Percentiles rank a stretch among this genome's conserved stretches.
Evolutionary conservation across 1,140 invertebrate genomes (phyloP).

Genomic region (Parapsyche elsis): DNA sequence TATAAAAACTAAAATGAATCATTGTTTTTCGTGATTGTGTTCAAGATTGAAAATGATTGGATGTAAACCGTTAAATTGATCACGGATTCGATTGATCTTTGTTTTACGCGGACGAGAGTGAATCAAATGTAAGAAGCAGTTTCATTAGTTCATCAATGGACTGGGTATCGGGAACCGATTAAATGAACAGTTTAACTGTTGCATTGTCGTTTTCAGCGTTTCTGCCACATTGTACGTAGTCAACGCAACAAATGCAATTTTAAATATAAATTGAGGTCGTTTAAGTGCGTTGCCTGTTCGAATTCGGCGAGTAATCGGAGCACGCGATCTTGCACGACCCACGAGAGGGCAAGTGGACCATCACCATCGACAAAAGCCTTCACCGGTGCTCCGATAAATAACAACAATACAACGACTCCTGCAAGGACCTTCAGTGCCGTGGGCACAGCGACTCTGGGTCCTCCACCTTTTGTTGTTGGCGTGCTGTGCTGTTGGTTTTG

Average conservation of each 20-base stretch:
- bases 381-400: not conserved
- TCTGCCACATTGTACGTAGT: too few species aligned
- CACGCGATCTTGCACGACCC: not conserved
- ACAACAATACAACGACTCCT: constrained; percentile 43
- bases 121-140: too few species aligned
- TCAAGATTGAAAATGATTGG: not conserved
- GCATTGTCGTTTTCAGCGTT: too few species aligned
- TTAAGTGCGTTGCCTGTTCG: too few species aligned
- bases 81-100: constrained; percentile 8
- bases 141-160: too few species aligned
- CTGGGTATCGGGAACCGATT: too few species aligned
- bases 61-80: constrained; percentile 4
- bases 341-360: not conserved
- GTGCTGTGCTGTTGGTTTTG: not conserved
- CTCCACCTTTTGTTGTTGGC: constrained; percentile 3
- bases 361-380: constrained; percentile 18
- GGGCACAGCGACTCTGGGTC: constrained; percentile 9
- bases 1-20: not conserved
- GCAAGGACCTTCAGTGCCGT: constrained; percentile 27
- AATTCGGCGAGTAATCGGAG: not conserved
- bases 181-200: too few species aligned
- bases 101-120: not conserved
- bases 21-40: not conserved
- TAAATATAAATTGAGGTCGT: too few species aligned
- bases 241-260: too few species aligned